A percentile compares a stretch with the other conserved stretches of the same genome.
phyloP scores from a whole-genome alignment of 2,797 vertebrate genomes.

The Poecilia picta region DNA sequence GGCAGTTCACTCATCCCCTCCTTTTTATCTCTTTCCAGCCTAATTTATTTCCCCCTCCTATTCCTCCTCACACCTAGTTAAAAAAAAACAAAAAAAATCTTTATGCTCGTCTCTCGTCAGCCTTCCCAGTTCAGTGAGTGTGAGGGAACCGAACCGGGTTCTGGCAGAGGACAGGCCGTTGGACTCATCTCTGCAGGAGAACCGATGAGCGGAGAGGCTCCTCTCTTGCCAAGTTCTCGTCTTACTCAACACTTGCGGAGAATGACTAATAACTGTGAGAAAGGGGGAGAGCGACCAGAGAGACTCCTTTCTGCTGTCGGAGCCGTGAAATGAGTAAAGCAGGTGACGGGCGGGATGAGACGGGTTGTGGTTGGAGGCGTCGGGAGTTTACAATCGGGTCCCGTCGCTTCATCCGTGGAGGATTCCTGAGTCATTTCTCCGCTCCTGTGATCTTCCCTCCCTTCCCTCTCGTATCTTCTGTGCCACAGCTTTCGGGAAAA shows the following conservation, averaged over 20 bases:
- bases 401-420: neutral
- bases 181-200: slow-evolving; percentile 52
- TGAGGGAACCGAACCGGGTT: slow-evolving; percentile 39
- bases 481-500: slow-evolving; percentile 7
- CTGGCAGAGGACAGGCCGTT: slow-evolving; percentile 52
- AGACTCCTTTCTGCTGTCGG: slow-evolving; percentile 26
- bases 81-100: neutral
- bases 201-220: slow-evolving; percentile 22
- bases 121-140: slow-evolving; percentile 20
- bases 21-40: slow-evolving; percentile 25
- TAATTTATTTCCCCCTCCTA: slow-evolving; percentile 1
- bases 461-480: slow-evolving; percentile 15
- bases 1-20: slow-evolving; percentile 10
- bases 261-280: slow-evolving; percentile 62
- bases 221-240: slow-evolving; percentile 66
- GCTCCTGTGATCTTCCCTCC: neutral
- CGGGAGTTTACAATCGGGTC: neutral
- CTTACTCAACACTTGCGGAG: slow-evolving; percentile 53
- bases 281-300: slow-evolving; percentile 10
- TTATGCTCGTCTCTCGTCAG: slow-evolving; percentile 30
- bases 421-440: neutral
- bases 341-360: slow-evolving; percentile 44
- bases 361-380: slow-evolving; percentile 14
- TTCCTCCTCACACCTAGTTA: slow-evolving; percentile 14
- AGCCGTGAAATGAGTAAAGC: slow-evolving; percentile 33